phyloP scores from a whole-genome alignment of 2,797 vertebrate genomes.

The Corythornis leucogaster region DNA sequence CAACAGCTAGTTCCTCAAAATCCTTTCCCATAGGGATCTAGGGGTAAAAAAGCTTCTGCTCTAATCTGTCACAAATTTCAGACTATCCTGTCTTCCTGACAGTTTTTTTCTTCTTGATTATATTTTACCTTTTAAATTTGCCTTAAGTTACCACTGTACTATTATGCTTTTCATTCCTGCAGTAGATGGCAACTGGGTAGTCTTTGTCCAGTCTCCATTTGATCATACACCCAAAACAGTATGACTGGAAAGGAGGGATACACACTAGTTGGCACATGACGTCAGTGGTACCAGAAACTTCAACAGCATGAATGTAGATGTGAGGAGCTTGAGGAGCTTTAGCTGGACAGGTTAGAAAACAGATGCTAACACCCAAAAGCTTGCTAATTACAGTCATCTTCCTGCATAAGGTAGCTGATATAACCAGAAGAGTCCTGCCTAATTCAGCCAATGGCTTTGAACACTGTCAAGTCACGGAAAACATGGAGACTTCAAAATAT shows the following conservation, averaged over 20 bases:
- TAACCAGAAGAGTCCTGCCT: background rate
- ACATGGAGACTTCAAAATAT: background rate
- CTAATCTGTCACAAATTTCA: background rate
- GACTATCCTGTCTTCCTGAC: background rate
- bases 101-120: background rate
- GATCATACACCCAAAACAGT: background rate
- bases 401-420: background rate
- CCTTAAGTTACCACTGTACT: background rate
- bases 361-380: background rate
- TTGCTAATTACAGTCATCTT: background rate
- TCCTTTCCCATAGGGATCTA: background rate
- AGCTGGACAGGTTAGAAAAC: background rate
- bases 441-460: background rate
- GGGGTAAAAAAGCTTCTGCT: background rate
- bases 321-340: background rate
- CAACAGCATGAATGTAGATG: background rate
- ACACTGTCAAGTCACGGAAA: background rate
- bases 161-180: background rate
- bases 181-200: background rate
- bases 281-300: background rate
- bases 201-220: background rate
- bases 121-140: background rate
- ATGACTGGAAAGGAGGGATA: background rate
- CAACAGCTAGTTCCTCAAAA: background rate
- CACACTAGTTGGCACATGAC: background rate